Conservation (phyloP, 2,888 invertebrate genomes). For the Plusia festucae region DNA sequence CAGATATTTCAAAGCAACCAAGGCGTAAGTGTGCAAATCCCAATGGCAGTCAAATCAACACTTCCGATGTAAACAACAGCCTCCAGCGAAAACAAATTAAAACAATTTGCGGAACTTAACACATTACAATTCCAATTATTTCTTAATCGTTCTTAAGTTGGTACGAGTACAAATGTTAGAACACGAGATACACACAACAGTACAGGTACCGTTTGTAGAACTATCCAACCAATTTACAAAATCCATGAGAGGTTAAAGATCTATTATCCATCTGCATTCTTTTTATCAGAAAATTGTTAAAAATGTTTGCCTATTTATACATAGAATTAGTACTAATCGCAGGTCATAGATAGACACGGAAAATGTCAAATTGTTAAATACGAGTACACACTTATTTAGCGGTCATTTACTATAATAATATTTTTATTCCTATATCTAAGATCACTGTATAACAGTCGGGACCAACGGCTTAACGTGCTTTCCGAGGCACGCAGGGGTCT, state of each 20-base stretch:
- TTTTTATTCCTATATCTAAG: too few species aligned
- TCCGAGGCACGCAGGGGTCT: too few species aligned
- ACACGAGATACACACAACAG: background rate
- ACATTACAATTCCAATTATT: slow-evolving; percentile 40
- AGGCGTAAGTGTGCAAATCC: background rate
- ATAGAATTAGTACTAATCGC: too few species aligned
- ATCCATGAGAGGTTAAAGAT: background rate
- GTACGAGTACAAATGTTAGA: background rate
- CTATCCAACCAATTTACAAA: background rate
- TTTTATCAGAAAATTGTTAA: background rate
- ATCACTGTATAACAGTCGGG: too few species aligned
- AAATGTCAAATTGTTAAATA: too few species aligned
- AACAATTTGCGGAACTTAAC: slow-evolving; percentile 25
- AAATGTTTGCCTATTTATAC: too few species aligned
- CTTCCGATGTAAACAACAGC: background rate
- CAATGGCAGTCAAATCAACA: background rate
- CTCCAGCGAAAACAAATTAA: background rate
- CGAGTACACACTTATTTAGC: too few species aligned
- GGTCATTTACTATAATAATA: too few species aligned
- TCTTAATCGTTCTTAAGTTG: slow-evolving; percentile 44
- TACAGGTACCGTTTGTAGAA: background rate
- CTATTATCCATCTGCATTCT: background rate
- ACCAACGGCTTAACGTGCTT: too few species aligned
- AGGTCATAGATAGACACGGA: too few species aligned
- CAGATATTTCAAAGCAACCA: background rate